phyloP scores from a whole-genome alignment of 2,797 vertebrate species.

The Takifugu ocellatus region DNA sequence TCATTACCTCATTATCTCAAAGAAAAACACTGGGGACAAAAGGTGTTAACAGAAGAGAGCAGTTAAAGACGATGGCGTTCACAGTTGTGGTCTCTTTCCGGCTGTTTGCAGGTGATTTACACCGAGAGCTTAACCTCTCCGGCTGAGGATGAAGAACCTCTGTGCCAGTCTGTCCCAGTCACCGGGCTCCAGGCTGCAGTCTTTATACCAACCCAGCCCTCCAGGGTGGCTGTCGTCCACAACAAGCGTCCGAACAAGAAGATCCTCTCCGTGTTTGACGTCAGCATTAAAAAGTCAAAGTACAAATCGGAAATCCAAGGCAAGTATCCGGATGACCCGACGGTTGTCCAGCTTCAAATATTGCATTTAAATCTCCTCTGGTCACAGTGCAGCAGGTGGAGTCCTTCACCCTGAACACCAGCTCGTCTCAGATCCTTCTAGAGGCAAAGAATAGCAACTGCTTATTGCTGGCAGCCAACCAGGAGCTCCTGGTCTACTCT shows the following conservation, averaged over 20 bases:
- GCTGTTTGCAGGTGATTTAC: conserved; percentile 64
- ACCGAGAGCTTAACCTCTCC: conserved; percentile 59
- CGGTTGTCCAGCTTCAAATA: conserved; percentile 12
- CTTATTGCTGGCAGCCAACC: conserved; percentile 62
- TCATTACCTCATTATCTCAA: conserved; percentile 7
- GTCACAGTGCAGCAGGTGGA: conserved; percentile 66
- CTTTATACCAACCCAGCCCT: conserved; percentile 71
- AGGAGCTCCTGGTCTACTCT: conserved; percentile 67
- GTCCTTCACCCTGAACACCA: conserved; percentile 53
- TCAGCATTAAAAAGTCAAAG: conserved; percentile 66
- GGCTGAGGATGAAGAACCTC: conserved; percentile 59
- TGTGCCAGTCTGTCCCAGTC: conserved; percentile 59
- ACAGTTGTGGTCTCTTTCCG: not conserved
- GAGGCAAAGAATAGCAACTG: conserved; percentile 71
- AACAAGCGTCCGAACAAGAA: conserved; percentile 11
- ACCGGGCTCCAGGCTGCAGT: conserved; percentile 57
- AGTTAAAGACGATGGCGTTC: not conserved
- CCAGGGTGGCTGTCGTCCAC: conserved; percentile 67
- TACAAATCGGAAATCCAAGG: conserved; percentile 63
- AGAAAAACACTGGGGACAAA: conserved; percentile 3
- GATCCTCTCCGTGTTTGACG: conserved; percentile 66
- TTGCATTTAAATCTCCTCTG: conserved; percentile 6
- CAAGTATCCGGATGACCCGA: conserved; percentile 43
- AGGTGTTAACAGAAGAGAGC: no score
- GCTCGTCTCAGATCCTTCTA: conserved; percentile 53